Evolutionary conservation across 1,140 invertebrate species (phyloP).

Genomic region (Streblospio benedicti): DNA sequence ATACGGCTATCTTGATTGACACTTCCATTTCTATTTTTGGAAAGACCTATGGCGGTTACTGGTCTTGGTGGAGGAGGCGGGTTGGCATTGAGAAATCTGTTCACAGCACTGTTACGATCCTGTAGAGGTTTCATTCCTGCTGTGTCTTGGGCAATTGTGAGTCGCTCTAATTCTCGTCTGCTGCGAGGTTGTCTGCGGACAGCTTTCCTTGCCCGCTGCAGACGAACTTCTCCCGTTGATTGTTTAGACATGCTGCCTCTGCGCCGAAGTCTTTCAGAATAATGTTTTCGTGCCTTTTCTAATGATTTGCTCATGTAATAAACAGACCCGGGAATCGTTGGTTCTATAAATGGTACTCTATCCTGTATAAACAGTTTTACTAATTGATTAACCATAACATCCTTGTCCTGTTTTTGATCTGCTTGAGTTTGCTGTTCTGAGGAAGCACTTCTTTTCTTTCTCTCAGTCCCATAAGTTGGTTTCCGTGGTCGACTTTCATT

Average conservation of each 20-base stretch:
- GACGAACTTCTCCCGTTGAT: neutral
- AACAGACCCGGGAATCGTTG: neutral
- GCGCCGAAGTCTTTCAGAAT: neutral
- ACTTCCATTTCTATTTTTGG: too few relatives aligned
- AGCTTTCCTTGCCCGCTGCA: neutral
- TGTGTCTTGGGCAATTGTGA: neutral
- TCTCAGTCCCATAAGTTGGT: too few relatives aligned
- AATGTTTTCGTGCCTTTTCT: neutral
- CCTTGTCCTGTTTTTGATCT: neutral
- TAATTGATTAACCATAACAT: neutral
- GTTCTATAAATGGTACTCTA: neutral
- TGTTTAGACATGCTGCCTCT: neutral
- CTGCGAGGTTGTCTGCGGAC: conserved; percentile 1
- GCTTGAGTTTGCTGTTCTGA: neutral
- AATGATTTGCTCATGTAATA: neutral
- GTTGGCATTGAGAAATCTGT: too few relatives aligned
- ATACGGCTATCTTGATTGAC: too few relatives aligned
- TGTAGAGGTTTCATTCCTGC: too few relatives aligned
- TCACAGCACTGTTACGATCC: too few relatives aligned
- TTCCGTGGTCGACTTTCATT: too few relatives aligned
- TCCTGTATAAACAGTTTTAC: neutral
- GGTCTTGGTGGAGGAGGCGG: too few relatives aligned
- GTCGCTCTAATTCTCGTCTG: conserved; percentile 5
- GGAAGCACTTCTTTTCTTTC: too few relatives aligned
- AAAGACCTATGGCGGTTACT: too few relatives aligned